Base-by-base conservation (phyloP, 2,797 vertebrate species). In the Acanthornis magna region DNA sequence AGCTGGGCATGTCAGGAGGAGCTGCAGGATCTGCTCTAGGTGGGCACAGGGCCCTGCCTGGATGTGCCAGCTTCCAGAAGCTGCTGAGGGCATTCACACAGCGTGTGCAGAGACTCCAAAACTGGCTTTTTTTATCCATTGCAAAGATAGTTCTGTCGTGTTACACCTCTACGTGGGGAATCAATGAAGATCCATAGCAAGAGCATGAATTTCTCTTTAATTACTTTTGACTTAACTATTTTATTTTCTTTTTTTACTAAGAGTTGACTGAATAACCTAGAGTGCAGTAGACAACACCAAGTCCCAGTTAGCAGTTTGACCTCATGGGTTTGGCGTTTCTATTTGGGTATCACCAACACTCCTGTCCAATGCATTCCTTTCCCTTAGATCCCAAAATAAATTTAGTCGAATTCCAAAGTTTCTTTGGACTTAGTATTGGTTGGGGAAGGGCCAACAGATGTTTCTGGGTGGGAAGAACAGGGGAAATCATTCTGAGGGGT, bases 311-410 rank as follows among this genome's bases (percentile, higher is more conserved):
- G 74, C 53, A 48, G 62, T 75, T 90, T 95, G 91, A 66, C 80
- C 78, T 91, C 11, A 0, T 68, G 78, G 84, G 84, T 45, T 62
- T 91, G 88, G 82, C 18, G 26, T 93, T 91, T 86, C 66, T 86
- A 6, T 68, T 68, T 58, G 86, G 86, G 50, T 92, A 30, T 70
- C 76, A 83, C 68, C 34, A 38, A 58, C 86, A 76, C 81, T 93
- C 92, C 86, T 63, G 74, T 79, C 91, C 91, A 12, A 73, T 51
- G 42, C 89, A 67, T 92, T 94, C 88, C 77, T 81, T 75, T 50
- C 77, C 75, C 89, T 47, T 45, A 72, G 72, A 68, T 19, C 76
- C 82, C 60, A 27, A 71, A 95, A 96, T 95, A 92, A 96, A 93
- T 70, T 55, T 91, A 81, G 91, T 72, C 75, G 7, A 88, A 83